These are phyloP conservation scores for Drosophila hydei DNA, from an alignment of 1,140 invertebrate genomes.

Conservation along the genomic window DNA sequence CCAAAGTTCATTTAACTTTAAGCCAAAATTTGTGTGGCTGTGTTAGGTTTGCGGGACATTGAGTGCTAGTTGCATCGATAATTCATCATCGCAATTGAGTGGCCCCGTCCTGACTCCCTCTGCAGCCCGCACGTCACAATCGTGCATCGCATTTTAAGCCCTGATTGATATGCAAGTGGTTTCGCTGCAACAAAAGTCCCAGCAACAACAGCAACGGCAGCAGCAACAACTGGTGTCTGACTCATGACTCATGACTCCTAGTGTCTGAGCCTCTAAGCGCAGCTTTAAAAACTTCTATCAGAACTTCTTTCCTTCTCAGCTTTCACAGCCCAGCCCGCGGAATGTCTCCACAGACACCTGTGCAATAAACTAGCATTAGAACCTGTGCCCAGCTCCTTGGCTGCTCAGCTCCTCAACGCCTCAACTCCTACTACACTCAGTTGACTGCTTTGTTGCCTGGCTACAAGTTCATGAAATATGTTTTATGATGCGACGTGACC, in stretches of 20 bases:
- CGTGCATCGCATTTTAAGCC: constrained; percentile 62
- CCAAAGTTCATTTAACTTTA: neutral
- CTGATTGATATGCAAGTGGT: constrained; percentile 69
- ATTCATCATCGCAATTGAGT: constrained; percentile 59
- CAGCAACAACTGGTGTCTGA: constrained; percentile 20
- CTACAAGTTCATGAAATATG: constrained; percentile 46
- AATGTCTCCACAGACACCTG: constrained; percentile 38
- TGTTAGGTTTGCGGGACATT: neutral
- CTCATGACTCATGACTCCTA: constrained; percentile 48
- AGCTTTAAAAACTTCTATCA: constrained; percentile 59
- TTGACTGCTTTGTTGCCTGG: constrained; percentile 3
- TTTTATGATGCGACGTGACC: constrained; percentile 65
- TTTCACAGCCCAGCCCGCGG: neutral
- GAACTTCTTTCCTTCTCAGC: constrained; percentile 21
- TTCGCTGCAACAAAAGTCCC: neutral
- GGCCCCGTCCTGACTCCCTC: neutral
- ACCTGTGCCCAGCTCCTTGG: constrained; percentile 25
- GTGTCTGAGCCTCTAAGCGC: constrained; percentile 48
- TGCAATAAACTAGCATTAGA: constrained; percentile 53
- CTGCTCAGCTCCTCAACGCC: constrained; percentile 1
- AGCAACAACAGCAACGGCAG: neutral
- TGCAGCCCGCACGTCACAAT: constrained; percentile 25
- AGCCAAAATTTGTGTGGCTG: neutral
- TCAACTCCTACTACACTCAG: neutral
- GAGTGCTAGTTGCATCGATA: constrained; percentile 31